A percentile compares a stretch with the other conserved stretches of the same genome.
Evolutionary conservation across 2,888 invertebrate genomes (phyloP).

Genomic region (Macropis europaea): DNA sequence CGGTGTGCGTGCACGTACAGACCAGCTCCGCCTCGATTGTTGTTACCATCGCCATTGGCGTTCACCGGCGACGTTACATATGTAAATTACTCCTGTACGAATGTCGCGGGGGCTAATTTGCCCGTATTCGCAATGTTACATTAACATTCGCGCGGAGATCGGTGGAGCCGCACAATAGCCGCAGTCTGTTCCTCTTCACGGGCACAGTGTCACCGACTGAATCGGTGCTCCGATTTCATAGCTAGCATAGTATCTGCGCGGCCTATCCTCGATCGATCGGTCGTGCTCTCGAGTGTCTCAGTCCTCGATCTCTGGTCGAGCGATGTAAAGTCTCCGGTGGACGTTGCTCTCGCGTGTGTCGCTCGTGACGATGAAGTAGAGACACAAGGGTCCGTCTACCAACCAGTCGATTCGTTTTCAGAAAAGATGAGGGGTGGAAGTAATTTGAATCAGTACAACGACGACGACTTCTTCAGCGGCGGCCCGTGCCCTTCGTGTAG

Average conservation of each 20-base stretch:
- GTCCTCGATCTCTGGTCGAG: not conserved
- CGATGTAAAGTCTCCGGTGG: conserved; percentile 8
- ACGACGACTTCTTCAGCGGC: conserved; percentile 69
- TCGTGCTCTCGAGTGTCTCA: not conserved
- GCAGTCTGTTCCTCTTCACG: conserved; percentile 36
- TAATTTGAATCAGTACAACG: conserved; percentile 66
- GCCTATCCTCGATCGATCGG: not conserved
- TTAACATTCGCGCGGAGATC: conserved; percentile 53
- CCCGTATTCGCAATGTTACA: conserved; percentile 45
- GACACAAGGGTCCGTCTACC: conserved; percentile 21
- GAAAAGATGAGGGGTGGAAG: conserved; percentile 66
- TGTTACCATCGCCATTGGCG: conserved; percentile 54
- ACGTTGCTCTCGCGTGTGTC: too few species aligned
- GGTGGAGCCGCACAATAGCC: conserved; percentile 24
- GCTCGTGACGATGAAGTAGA: conserved; percentile 18
- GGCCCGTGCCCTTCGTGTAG: conserved; percentile 78
- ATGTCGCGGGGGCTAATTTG: conserved; percentile 49
- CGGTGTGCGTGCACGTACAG: conserved; percentile 55
- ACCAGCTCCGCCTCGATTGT: conserved; percentile 46
- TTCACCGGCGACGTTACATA: conserved; percentile 50
- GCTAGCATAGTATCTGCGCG: not conserved
- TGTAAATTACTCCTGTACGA: conserved; percentile 56
- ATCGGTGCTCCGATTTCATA: not conserved
- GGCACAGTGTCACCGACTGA: conserved; percentile 21
- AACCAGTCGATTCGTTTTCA: conserved; percentile 44